Evolutionary conservation across 2,888 invertebrate species (phyloP), one percentile per base, ranked within the genome.

Genomic region (Heliconius charithonia): DNA sequence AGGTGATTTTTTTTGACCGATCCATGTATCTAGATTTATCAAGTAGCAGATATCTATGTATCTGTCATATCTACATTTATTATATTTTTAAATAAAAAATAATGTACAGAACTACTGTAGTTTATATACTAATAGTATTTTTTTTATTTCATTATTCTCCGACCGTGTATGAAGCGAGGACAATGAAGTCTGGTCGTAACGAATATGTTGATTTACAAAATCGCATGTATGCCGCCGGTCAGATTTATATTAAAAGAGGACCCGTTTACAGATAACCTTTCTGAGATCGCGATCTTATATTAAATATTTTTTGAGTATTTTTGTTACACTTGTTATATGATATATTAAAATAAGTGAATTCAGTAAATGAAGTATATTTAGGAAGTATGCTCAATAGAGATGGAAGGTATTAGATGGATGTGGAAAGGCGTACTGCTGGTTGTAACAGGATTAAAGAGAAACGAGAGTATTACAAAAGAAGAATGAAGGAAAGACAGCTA

Each of bases 191-290:
- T 87, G 87, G 88, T 91, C 92, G 92, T 90, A 92, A 90, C 93
- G 93, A 92, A 93, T 92, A 91, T 90, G 89, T 90, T 92, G 91
- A 91, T 93, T 92, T 92, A 92, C 91, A 91, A 89, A 89, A 90
- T 89, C 84, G 86, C 88, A 87, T 89, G 89, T 88, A 45, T 77
- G 88, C 89, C 87, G 87, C 85, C 85, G 87, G 88, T 87, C 84
- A 87, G 89, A 87, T 85, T 81, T 81, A 79, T 80, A 70, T 76
- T 77, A 78, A 79, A 78, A 67, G 29, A 67, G 59, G 63, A 63
- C 10, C n/a, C 65, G 79, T 77, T 81, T 79, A 77, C 70, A 77
- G 1, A 59, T 62, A 71, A 70, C 80, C 75, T 66, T 56, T 62
- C n/a, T 76, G 78, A 75, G 22, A 25, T 32, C 12, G 37, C 12